Percentiles rank a stretch among this genome's conserved stretches.
These are phyloP conservation scores for Melierax canorus DNA, from an alignment of 2,113 vertebrate species.

Conservation along the genomic window DNA sequence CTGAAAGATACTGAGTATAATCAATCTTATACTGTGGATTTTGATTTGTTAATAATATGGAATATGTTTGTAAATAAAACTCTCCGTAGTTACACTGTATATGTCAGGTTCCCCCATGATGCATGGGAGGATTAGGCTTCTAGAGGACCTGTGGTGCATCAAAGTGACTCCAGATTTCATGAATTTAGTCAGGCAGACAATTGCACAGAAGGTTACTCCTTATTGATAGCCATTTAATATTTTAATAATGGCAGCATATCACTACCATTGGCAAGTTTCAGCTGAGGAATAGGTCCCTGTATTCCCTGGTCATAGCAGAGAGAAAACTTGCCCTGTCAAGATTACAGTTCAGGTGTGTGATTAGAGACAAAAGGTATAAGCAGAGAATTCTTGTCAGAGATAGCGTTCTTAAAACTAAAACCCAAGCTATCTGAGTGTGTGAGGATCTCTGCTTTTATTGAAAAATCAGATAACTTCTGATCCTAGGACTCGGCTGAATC, in stretches of 20 bases:
- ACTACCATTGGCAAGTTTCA: not conserved
- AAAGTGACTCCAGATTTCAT: not conserved
- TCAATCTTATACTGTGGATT: not conserved
- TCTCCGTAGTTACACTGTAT: not conserved
- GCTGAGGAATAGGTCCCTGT: not conserved
- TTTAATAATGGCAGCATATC: not conserved
- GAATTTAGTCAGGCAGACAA: not conserved
- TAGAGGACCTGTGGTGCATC: not conserved
- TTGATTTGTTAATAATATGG: not conserved
- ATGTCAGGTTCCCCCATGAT: not conserved
- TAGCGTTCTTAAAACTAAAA: not conserved
- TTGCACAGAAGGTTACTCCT: not conserved
- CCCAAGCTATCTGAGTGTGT: not conserved
- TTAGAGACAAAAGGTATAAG: not conserved
- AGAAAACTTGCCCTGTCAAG: not conserved
- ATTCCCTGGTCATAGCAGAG: not conserved
- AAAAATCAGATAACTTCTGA: not conserved
- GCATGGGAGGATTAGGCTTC: not conserved
- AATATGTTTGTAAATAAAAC: not conserved
- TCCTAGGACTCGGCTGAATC: not conserved
- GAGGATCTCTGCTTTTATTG: not conserved
- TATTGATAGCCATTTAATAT: not conserved
- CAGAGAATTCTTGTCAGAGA: not conserved
- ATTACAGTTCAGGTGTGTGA: not conserved
- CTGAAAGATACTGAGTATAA: not conserved